Evolutionary conservation across 1,140 invertebrate species (phyloP).

Genomic region (fruit fly (Drosophila melanogaster)): Release_6_plus_ISO1_MT NC_004354.4:12807501-12808000

Average conservation of each 20-base stretch:
- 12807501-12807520: background rate
- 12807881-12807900: background rate
- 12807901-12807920: background rate
- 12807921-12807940: background rate
- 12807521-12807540: background rate
- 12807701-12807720: background rate
- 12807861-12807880: background rate
- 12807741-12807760: constrained; percentile 3
- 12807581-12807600: constrained; percentile 20
- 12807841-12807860: background rate
- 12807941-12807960: too few species aligned
- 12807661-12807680: constrained; percentile 7
- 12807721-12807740: constrained; percentile 3
- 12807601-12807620: constrained; percentile 18
- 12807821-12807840: constrained; percentile 6
- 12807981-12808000: too few species aligned
- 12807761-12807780: constrained; percentile 17
- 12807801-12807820: constrained; percentile 70
- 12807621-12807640: constrained; percentile 11
- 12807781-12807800: constrained; percentile 76
- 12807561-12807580: constrained; percentile 3
- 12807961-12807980: too few species aligned
- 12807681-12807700: background rate
- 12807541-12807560: background rate
- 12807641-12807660: background rate